Base-by-base conservation (phyloP, 2,888 invertebrate genomes). In the Agrochola circellaris region DNA sequence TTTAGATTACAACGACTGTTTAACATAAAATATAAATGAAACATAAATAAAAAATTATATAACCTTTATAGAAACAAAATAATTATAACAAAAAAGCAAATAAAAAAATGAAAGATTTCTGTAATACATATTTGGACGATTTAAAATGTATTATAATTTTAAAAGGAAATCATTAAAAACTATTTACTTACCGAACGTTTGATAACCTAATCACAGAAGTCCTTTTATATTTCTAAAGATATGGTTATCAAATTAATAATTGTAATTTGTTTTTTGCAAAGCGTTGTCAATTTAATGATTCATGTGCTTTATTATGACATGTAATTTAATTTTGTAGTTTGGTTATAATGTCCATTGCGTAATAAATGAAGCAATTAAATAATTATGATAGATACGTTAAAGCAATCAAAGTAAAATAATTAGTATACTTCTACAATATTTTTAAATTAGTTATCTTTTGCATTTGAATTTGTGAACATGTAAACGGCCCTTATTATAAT, bases 1-100 rank as follows among this genome's bases (percentile, higher is more conserved):
- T 90, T 90, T 90, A 90, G 73, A 79, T 73, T 75, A 90, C 90
- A 90, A 90, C 90, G 90, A 90, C 83, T 82, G 81, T 87, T 78
- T 81, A 75, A 82, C 64, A 77, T 67, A 75, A 75, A 86, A 66
- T 60, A 56, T 72, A 17, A 60, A 68, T 73, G 8, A 70, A 58
- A 78, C 23, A 68, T 56, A 77, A 56, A 73, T 73, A 56, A 77
- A 73, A 51, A 68, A 72, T 11, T 73, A 60, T 73, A 60, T 73
- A 80, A 71, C 26, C 58, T 69, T 13, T 62, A 84, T 56, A 75
- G 23, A 77, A 45, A 71, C 48, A 71, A 74, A 75, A 65, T 56
- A 67, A 65, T 45, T 42, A 67, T 45, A 69, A 73, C 6, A 34
- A 58, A 71, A 51, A 75, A 62, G 4, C 1, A 38, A 42, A 65